Conservation (phyloP, 2,113 vertebrate species). For the Hoplias malabaricus region DNA sequence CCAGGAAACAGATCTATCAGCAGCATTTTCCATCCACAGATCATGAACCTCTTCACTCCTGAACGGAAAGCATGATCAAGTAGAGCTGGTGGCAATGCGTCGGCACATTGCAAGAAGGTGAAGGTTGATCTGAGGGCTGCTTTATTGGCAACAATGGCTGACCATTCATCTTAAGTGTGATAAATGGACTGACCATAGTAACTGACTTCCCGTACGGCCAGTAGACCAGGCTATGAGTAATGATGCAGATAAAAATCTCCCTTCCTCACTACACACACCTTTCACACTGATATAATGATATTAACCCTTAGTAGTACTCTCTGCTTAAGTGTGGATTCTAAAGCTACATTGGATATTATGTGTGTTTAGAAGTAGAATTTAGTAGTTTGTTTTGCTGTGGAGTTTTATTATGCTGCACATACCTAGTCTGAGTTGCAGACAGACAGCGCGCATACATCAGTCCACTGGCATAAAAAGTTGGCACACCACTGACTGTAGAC, state of each 20-base stretch:
- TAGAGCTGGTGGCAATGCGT: slow-evolving; percentile 46
- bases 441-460: too few species aligned
- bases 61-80: slow-evolving; percentile 19
- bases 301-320: too few species aligned
- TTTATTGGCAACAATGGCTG: slow-evolving; percentile 42
- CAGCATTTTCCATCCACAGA: too few species aligned
- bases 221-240: slow-evolving; percentile 52
- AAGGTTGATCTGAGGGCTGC: slow-evolving; percentile 41
- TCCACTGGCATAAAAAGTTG: too few species aligned
- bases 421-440: too few species aligned
- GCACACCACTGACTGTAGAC: too few species aligned
- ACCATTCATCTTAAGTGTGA: slow-evolving; percentile 55
- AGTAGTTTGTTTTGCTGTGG: too few species aligned
- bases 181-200: slow-evolving; percentile 52
- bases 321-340: too few species aligned
- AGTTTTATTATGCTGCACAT: too few species aligned
- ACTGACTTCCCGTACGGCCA: slow-evolving; percentile 57
- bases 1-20: too few species aligned
- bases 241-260: slow-evolving; percentile 31
- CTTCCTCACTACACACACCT: slow-evolving; percentile 8
- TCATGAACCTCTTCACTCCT: not conserved
- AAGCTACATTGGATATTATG: too few species aligned
- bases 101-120: slow-evolving; percentile 50
- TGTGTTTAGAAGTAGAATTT: too few species aligned
- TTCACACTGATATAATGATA: slow-evolving; percentile 1